Conservation (phyloP, 2,113 vertebrate species). For the Catharus minimus region DNA sequence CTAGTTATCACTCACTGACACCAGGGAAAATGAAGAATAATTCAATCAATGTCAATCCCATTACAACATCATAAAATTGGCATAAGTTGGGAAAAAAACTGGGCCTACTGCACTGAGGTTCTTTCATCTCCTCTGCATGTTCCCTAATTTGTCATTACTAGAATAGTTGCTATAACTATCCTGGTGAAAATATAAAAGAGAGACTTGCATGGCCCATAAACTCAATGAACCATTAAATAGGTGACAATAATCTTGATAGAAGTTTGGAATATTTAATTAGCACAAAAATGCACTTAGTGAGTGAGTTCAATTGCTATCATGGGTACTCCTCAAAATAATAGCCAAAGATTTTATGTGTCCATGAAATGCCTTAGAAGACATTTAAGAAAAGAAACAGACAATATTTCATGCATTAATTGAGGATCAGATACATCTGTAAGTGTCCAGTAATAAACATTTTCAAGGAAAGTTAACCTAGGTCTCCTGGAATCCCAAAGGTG, state of each 20-base stretch:
- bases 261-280: constrained; percentile 84
- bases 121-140: constrained; percentile 66
- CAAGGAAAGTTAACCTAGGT: constrained; percentile 73
- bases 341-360: constrained; percentile 74
- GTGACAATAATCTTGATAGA: constrained; percentile 84
- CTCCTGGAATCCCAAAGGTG: constrained; percentile 78
- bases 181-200: constrained; percentile 73
- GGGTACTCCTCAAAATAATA: constrained; percentile 79
- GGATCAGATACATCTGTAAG: constrained; percentile 58
- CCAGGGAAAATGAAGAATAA: neutral
- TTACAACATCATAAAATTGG: constrained; percentile 37
- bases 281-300: constrained; percentile 77
- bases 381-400: constrained; percentile 74
- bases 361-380: constrained; percentile 76
- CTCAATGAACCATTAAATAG: constrained; percentile 84
- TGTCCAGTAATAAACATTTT: constrained; percentile 76
- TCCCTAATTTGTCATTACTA: constrained; percentile 73
- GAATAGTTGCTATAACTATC: constrained; percentile 72
- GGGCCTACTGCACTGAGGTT: constrained; percentile 38
- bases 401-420: constrained; percentile 82
- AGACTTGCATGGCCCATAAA: constrained; percentile 74
- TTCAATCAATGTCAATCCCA: constrained; percentile 49
- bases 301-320: constrained; percentile 71
- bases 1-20: neutral
- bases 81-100: constrained; percentile 23